Conservation (phyloP, 2,888 invertebrate species). For the Chrysina gloriosa region DNA sequence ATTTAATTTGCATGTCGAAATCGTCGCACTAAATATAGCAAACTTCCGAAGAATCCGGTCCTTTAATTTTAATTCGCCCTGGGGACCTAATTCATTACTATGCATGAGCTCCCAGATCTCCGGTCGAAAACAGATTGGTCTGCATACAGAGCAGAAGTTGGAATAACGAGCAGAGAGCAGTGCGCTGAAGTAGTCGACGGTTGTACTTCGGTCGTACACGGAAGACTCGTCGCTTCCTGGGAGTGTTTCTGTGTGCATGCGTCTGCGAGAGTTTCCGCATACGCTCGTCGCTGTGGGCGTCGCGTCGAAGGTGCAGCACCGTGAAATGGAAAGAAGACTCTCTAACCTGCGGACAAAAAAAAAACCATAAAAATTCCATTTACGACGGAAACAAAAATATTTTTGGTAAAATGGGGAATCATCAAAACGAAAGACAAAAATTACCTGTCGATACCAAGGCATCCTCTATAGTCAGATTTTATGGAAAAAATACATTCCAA, state of each 20-base stretch:
- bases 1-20: slow-evolving; percentile 65
- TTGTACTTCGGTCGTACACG: slow-evolving; percentile 13
- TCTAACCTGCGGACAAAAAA: neutral
- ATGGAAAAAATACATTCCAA: too few species aligned
- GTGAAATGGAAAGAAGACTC: slow-evolving; percentile 55
- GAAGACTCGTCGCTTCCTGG: neutral
- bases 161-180: slow-evolving; percentile 57
- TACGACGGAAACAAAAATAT: slow-evolving; percentile 30
- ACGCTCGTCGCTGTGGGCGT: slow-evolving; percentile 24
- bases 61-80: slow-evolving; percentile 67
- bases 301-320: slow-evolving; percentile 53
- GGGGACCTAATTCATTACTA: slow-evolving; percentile 67
- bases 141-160: slow-evolving; percentile 64
- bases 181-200: neutral
- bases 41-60: slow-evolving; percentile 66
- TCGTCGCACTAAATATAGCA: slow-evolving; percentile 66
- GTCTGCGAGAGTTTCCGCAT: neutral
- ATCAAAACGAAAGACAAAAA: neutral
- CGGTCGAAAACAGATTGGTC: slow-evolving; percentile 63
- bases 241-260: neutral
- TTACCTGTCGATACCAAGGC: neutral
- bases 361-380: slow-evolving; percentile 25
- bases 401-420: slow-evolving; percentile 18
- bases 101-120: slow-evolving; percentile 65
- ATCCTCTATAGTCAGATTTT: too few species aligned